Evolutionary conservation across 2,888 invertebrate species (phyloP).

Genomic region (Operophtera brumata): DNA sequence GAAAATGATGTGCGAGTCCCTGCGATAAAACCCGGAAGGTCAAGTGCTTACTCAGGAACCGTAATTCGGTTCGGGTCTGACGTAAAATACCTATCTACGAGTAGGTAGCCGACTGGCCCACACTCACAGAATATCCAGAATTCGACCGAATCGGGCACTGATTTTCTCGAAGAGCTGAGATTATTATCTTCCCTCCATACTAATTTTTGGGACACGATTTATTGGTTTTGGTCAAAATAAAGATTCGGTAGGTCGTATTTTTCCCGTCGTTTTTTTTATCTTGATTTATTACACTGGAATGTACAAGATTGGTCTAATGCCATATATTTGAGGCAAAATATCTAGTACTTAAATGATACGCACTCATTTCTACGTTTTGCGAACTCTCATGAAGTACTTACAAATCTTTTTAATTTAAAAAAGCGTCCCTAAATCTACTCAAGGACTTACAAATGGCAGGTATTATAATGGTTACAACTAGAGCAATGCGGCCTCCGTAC

Average conservation of each 20-base stretch:
- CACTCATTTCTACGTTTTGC: neutral
- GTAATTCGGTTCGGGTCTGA: conserved; percentile 9
- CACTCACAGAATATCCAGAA: neutral
- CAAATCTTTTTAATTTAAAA: too few relatives aligned
- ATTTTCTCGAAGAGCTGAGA: conserved; percentile 3
- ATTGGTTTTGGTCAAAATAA: conserved; percentile 18
- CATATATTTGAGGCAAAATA: conserved; percentile 2
- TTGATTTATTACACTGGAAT: conserved; percentile 12
- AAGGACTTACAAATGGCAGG: neutral
- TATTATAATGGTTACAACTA: too few relatives aligned
- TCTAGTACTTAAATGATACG: neutral
- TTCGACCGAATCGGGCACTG: conserved; percentile 2
- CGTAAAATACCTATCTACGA: neutral
- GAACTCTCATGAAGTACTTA: too few relatives aligned
- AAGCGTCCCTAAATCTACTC: neutral
- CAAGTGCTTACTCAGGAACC: conserved; percentile 22
- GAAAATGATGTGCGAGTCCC: conserved; percentile 18
- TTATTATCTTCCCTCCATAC: conserved; percentile 17
- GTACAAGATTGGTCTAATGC: neutral
- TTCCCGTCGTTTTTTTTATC: conserved; percentile 7
- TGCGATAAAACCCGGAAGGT: conserved; percentile 13
- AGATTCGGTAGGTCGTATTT: conserved; percentile 15
- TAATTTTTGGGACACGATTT: conserved; percentile 17
- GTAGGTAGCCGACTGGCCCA: too few relatives aligned
- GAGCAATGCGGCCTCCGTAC: too few relatives aligned